Evolutionary conservation across 2,888 invertebrate genomes (phyloP).

Genomic region (Odontomyia ornata): DNA sequence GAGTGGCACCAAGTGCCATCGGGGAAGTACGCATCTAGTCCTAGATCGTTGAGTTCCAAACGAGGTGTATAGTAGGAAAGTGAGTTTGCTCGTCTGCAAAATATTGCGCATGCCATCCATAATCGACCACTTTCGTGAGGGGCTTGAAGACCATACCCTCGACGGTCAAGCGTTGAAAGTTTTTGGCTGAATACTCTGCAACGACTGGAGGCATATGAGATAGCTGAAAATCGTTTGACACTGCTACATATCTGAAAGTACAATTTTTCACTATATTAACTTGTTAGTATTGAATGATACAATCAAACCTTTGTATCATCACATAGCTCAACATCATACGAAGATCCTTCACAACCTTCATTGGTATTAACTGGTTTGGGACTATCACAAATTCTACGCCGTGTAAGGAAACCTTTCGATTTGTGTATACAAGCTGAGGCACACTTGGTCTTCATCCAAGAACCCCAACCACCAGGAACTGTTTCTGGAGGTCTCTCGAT

Average conservation of each 20-base stretch:
- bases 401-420: conserved; percentile 70
- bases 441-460: conserved; percentile 71
- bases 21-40: conserved; percentile 78
- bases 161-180: conserved; percentile 71
- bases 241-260: conserved; percentile 44
- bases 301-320: conserved; percentile 65
- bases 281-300: background rate
- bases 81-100: conserved; percentile 72
- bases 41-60: conserved; percentile 77
- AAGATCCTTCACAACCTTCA: conserved; percentile 70
- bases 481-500: conserved; percentile 58
- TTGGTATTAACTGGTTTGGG: conserved; percentile 66
- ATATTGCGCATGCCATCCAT: conserved; percentile 84
- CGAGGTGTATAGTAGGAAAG: conserved; percentile 79
- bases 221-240: conserved; percentile 65
- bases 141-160: conserved; percentile 77
- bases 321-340: conserved; percentile 73
- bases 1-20: conserved; percentile 84
- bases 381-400: conserved; percentile 69
- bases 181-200: conserved; percentile 72
- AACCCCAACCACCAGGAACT: conserved; percentile 70
- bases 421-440: conserved; percentile 73
- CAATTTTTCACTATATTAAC: background rate
- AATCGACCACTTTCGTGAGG: conserved; percentile 76
- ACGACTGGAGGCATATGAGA: conserved; percentile 71